phyloP scores from a whole-genome alignment of 1,140 invertebrate genomes.

The Zophobas atratus region DNA sequence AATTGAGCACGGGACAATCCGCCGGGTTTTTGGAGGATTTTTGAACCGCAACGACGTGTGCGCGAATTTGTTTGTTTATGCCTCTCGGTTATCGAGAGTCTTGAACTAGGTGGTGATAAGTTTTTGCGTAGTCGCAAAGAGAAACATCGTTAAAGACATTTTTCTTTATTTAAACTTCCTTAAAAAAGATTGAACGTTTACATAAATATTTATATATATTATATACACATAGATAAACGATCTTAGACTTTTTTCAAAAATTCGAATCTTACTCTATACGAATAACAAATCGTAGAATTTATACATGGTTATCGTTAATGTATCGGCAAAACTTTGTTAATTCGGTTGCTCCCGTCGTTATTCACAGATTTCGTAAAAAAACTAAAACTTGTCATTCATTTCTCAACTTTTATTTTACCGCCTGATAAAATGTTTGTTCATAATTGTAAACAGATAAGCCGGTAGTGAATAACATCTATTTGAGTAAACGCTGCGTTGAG shows the following conservation, averaged over 20 bases:
- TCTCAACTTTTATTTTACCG: constrained; percentile 5
- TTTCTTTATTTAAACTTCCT: constrained; percentile 42
- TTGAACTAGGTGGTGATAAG: constrained; percentile 10
- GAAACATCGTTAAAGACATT: constrained; percentile 24
- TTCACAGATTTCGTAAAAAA: neutral
- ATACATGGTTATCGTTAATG: constrained; percentile 36
- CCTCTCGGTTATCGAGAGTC: neutral
- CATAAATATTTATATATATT: constrained; percentile 39
- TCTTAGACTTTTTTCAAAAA: constrained; percentile 37
- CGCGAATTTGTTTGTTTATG: neutral
- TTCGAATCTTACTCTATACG: constrained; percentile 36
- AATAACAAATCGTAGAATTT: constrained; percentile 36
- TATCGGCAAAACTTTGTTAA: constrained; percentile 30
- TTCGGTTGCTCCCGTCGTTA: constrained; percentile 9
- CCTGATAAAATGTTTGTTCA: constrained; percentile 35
- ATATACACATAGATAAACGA: constrained; percentile 39
- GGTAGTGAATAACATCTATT: constrained; percentile 27
- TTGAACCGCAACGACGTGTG: neutral
- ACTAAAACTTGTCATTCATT: constrained; percentile 4
- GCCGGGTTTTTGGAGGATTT: neutral
- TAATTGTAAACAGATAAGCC: constrained; percentile 29
- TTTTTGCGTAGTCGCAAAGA: neutral
- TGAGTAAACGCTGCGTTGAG: constrained; percentile 4
- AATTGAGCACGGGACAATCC: neutral
- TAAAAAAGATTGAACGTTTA: constrained; percentile 43